Conservation (phyloP, 2,113 vertebrate species). For the Lethenteron reissneri region DNA sequence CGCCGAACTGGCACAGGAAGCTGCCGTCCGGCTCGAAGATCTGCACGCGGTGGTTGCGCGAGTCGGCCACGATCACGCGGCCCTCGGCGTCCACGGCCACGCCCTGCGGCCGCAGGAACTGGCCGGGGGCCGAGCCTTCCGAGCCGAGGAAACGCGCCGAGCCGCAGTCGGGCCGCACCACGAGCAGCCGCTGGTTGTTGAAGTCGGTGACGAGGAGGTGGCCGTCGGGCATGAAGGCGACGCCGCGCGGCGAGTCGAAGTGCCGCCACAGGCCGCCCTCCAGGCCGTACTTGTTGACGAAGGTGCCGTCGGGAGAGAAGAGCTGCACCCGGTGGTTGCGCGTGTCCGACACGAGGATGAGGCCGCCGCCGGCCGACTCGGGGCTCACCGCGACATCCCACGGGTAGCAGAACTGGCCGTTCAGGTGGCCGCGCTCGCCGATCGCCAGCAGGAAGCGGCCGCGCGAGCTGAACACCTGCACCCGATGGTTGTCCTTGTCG, state of each 20-base stretch:
- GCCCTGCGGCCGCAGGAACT: slow-evolving; percentile 1
- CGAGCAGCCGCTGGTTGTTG: background rate
- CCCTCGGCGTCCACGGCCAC: background rate
- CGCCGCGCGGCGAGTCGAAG: slow-evolving; percentile 3
- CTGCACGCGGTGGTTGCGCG: slow-evolving; percentile 1
- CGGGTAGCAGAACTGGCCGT: slow-evolving; percentile 1
- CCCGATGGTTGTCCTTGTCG: slow-evolving; percentile 3
- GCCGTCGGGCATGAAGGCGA: background rate
- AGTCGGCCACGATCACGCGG: background rate
- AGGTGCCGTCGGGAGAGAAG: background rate
- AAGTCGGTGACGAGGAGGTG: background rate
- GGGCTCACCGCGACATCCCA: slow-evolving; percentile 1
- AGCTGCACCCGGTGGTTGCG: slow-evolving; percentile 5
- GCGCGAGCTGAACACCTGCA: background rate
- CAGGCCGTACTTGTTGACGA: background rate
- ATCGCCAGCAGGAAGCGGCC: background rate
- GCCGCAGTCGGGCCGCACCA: background rate
- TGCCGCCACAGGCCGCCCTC: background rate
- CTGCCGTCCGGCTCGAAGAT: background rate
- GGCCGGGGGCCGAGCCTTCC: background rate
- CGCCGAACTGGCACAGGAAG: slow-evolving; percentile 1
- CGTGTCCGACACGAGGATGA: background rate
- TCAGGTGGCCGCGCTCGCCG: background rate
- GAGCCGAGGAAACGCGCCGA: background rate
- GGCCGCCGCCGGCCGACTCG: background rate